Evolutionary conservation across 2,888 invertebrate genomes (phyloP), one percentile per base, ranked within the genome.

Genomic region (Zaprionus obscuricornis): DNA sequence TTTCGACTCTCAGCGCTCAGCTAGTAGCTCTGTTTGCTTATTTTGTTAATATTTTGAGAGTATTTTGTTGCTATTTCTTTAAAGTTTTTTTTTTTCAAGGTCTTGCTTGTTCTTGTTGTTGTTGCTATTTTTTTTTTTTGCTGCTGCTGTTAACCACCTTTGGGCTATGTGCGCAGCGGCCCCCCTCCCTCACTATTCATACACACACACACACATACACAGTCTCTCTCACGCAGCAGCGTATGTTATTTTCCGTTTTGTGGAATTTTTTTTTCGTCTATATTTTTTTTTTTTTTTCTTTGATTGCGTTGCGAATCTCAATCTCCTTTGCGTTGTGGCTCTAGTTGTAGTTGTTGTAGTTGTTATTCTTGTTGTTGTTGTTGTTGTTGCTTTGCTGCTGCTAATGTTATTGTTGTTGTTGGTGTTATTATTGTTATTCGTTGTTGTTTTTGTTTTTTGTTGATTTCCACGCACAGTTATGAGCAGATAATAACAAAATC

Each of bases 41-140:
- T 66, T 69, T 63, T 51, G 54, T 66, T 58, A 62, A 75, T 67
- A 40, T 66, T 66, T 57, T 60, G 63, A 33, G 46, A 49, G 50
- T 65, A 57, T 71, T 51, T 68, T 68, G 54, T 73, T 66, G 66
- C 54, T 79, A 50, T 63, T 77, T 69, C 68, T 81, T 75, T 81
- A 65, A 67, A 79, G 74, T 81, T 81, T 63, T n/a, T n/a, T n/a
- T n/a, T n/a, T n/a, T 84, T 81, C 74, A 86, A 81, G 84, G 86
- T 85, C 84, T 85, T 47, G 70, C 73, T 76, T 62, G 22, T 46
- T 62, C 34, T 50, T 62, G 43, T 36, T 59, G 50, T 51, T 56
- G 52, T 37, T 60, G 22, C 18, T 39, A 22, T 27, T 54, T 31
- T 29, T 40, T 51, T 34, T 11, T 62, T 36, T 40, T 69, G 43